phyloP scores from a whole-genome alignment of 2,888 invertebrate genomes.

The Hypsopygia costalis region DNA sequence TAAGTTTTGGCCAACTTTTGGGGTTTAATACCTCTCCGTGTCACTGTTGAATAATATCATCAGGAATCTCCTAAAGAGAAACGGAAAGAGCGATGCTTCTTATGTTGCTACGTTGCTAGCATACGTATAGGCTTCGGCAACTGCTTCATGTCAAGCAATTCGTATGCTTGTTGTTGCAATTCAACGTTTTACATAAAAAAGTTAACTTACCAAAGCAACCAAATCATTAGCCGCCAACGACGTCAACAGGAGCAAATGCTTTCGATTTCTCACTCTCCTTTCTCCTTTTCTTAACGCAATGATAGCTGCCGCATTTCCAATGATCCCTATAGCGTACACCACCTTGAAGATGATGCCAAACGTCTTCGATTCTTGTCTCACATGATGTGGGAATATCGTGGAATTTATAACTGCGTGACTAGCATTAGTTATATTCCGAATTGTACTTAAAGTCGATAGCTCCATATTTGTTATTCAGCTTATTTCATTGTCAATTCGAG shows the following conservation, averaged over 20 bases:
- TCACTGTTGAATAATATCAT: no score
- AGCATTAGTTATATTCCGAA: conserved; percentile 16
- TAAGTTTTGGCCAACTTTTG: no score
- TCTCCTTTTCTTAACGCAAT: conserved; percentile 86
- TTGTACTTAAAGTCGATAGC: background rate
- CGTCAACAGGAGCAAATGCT: conserved; percentile 89
- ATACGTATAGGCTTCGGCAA: no score
- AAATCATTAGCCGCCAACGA: conserved; percentile 90
- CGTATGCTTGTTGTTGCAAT: no score
- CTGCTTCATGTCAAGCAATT: no score
- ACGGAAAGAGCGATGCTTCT: no score
- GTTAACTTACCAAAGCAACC: conserved; percentile 82
- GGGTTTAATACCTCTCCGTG: no score
- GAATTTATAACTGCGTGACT: conserved; percentile 4
- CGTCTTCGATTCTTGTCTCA: conserved; percentile 16
- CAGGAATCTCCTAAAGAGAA: no score
- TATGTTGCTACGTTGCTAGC: no score
- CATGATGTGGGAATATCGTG: background rate
- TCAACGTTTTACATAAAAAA: no score
- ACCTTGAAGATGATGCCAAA: conserved; percentile 64
- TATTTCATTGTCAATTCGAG: conserved; percentile 2
- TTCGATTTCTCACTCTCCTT: conserved; percentile 86
- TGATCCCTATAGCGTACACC: conserved; percentile 83
- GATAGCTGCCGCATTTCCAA: conserved; percentile 89
- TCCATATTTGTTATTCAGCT: conserved; percentile 9